Evolutionary conservation across 2,888 invertebrate genomes (phyloP).

Genomic region (Dynastes tityus): DNA sequence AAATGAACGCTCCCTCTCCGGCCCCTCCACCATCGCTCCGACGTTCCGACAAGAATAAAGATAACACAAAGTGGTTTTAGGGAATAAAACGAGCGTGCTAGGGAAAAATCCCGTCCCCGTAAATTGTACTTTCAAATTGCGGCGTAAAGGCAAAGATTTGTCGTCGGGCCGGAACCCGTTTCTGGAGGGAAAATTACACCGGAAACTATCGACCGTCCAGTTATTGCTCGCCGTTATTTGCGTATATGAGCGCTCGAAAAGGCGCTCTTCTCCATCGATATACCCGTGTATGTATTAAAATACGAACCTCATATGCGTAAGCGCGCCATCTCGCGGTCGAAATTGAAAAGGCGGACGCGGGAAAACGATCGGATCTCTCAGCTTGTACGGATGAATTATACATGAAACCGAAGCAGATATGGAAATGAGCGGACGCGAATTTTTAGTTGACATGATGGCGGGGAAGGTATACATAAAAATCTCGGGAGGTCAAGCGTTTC

Average conservation of each 20-base stretch:
- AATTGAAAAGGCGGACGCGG: conserved; percentile 40
- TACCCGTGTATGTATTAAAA: conserved; percentile 12
- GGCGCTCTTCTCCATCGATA: not conserved
- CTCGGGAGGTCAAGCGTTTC: conserved; percentile 30
- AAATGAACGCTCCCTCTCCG: not conserved
- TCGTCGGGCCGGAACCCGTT: conserved; percentile 33
- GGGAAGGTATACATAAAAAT: conserved; percentile 6
- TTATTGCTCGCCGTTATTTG: conserved; percentile 50
- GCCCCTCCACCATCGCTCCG: not conserved
- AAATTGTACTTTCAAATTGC: conserved; percentile 53
- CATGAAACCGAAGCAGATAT: conserved; percentile 68
- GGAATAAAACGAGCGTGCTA: not conserved
- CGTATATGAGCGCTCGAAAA: conserved; percentile 31
- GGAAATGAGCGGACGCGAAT: conserved; percentile 64
- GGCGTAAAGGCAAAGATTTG: conserved; percentile 41
- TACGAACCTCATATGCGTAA: not conserved
- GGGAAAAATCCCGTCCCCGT: conserved; percentile 38
- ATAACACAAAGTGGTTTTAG: conserved; percentile 26
- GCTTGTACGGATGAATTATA: conserved; percentile 64
- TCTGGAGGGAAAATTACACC: conserved; percentile 37
- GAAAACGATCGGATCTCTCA: conserved; percentile 58
- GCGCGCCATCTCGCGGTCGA: not conserved
- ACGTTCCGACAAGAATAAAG: conserved; percentile 20
- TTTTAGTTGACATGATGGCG: conserved; percentile 24
- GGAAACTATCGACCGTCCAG: conserved; percentile 45